Evolutionary conservation across 53 echinoderm and acorn worm genomes (phyloP).

Genomic region (Glandiceps talaboti): DNA sequence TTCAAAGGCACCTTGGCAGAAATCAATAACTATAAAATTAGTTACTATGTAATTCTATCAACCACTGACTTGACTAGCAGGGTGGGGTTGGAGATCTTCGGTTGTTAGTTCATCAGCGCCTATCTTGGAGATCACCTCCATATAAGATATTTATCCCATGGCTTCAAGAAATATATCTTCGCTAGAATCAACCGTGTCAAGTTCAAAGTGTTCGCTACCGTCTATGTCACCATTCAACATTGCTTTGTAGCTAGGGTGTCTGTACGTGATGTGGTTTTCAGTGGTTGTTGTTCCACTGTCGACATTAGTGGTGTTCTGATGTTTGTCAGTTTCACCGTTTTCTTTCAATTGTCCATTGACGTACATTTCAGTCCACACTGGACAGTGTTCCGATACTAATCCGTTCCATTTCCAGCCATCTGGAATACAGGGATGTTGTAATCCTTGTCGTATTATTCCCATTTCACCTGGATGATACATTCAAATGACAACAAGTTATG

Average conservation of each 20-base stretch:
- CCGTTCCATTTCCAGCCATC: conserved; percentile 66
- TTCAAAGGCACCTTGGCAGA: too few relatives aligned
- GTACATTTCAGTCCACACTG: conserved; percentile 44
- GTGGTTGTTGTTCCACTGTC: background rate
- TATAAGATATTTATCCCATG: too few relatives aligned
- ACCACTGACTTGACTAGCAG: too few relatives aligned
- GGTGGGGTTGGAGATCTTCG: too few relatives aligned
- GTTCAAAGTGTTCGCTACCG: too few relatives aligned
- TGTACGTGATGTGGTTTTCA: background rate
- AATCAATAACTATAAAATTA: too few relatives aligned
- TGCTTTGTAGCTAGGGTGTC: background rate
- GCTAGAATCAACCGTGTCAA: too few relatives aligned
- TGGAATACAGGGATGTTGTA: conserved; percentile 67
- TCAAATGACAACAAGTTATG: too few relatives aligned
- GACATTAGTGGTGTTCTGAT: background rate
- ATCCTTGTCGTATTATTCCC: conserved; percentile 43
- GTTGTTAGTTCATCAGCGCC: too few relatives aligned
- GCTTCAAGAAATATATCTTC: too few relatives aligned
- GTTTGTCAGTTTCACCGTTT: background rate
- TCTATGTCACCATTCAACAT: background rate
- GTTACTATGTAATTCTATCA: too few relatives aligned
- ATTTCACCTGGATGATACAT: conserved; percentile 52
- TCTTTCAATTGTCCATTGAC: background rate
- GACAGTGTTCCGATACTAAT: conserved; percentile 55
- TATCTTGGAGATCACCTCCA: too few relatives aligned